These are phyloP conservation scores for Tauraco hartlaubi DNA, from an alignment of 2,797 vertebrate species.

Conservation along the genomic window DNA sequence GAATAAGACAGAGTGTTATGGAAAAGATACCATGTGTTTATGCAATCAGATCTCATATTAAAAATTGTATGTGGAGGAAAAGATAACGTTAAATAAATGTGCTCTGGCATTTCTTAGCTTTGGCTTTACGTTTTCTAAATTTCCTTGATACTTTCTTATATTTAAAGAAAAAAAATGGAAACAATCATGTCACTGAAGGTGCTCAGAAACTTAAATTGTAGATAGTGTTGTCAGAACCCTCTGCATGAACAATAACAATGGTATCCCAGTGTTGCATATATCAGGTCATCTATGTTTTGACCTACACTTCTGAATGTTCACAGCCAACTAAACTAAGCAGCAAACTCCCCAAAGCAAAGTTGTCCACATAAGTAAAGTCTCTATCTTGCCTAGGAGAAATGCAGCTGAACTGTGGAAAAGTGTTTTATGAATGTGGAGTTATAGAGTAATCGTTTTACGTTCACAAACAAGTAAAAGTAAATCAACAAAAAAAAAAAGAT, in stretches of 20 bases:
- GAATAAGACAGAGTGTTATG: fast-evolving
- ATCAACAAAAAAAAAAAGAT: neutral
- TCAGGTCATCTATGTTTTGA: neutral
- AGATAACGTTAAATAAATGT: neutral
- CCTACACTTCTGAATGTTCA: neutral
- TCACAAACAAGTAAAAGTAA: neutral
- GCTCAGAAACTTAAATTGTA: neutral
- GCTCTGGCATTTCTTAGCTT: neutral
- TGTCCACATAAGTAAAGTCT: neutral
- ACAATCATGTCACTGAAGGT: neutral
- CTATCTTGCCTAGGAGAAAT: neutral
- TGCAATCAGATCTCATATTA: neutral
- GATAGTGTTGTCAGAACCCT: neutral
- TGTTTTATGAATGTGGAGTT: neutral
- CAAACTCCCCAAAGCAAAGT: neutral
- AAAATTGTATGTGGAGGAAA: neutral
- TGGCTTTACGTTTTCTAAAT: neutral
- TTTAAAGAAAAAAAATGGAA: neutral
- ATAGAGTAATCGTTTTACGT: neutral
- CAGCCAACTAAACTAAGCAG: neutral
- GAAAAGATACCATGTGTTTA: neutral
- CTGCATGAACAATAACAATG: neutral
- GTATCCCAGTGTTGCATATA: neutral
- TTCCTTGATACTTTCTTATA: fast-evolving
- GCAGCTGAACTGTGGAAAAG: neutral